Evolutionary conservation across 2,797 vertebrate species (phyloP), one percentile per base, ranked within the genome.

Genomic region (Arnoldichthys spilopterus): DNA sequence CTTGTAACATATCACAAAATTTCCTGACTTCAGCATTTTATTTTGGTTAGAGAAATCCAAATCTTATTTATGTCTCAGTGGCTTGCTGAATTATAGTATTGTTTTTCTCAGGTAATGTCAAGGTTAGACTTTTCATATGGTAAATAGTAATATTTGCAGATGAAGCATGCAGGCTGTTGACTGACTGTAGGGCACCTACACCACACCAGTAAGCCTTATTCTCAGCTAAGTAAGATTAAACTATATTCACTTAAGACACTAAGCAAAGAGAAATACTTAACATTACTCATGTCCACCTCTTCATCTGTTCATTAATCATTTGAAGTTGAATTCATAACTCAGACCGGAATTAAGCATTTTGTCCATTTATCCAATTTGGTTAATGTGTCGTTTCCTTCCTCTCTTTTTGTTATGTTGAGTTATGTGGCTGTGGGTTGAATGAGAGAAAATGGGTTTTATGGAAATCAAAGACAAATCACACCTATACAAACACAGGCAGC

Each of bases 381-480:
- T 87, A 86, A 88, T 86, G 75, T 34, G 40, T 78, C 59, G 58
- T 84, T 83, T 88, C 75, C 82, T 76, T 84, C 82, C 66, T 45
- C 37, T 76, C 84, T 76, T 77, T 85, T 84, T 86, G 80, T 85
- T 66, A 59, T 77, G 77, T 76, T 77, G 84, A 79, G 68, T 79
- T 64, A 76, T 82, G 81, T 59, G 40, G 16, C 79, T 82, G 78
- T 82, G 87, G 83, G 87, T 86, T 87, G 86, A 87, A 89, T 85
- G 74, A 73, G 84, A 89, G 74, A 91, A 91, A 91, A 88, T 90
- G 92, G 89, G 89, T 84, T 92, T 90, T 92, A 94, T 94, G 92
- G 89, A 94, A 94, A 95, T 92, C 40, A 89, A 90, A 89, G 88
- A 87, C 90, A 93, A 92, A 93, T 91, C 81, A 85, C 83, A 82